Percentiles rank a stretch among this genome's conserved stretches.
Evolutionary conservation across 1,140 invertebrate species (phyloP).

Genomic region (Octopus bimaculoides): DNA sequence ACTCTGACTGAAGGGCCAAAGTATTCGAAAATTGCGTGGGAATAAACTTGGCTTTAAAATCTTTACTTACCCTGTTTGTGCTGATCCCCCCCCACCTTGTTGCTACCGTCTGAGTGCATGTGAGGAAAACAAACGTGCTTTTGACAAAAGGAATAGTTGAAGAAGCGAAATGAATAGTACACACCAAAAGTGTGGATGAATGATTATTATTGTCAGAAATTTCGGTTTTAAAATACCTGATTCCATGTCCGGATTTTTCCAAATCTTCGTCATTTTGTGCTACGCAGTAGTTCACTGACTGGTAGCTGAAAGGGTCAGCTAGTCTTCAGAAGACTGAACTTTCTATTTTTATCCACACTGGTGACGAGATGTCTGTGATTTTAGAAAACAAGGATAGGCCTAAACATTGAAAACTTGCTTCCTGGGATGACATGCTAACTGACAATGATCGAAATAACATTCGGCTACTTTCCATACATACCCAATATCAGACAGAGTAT

Average conservation of each 20-base stretch:
- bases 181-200: neutral
- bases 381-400: slow-evolving; percentile 1
- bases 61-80: neutral
- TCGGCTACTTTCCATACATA: neutral
- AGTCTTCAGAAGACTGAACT: neutral
- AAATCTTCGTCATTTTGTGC: neutral
- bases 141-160: neutral
- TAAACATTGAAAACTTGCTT: neutral
- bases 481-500: neutral
- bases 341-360: neutral
- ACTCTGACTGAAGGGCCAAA: neutral
- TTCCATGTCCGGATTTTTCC: neutral
- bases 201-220: neutral
- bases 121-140: neutral
- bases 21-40: slow-evolving; percentile 4
- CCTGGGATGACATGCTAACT: neutral
- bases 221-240: neutral
- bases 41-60: slow-evolving; percentile 1
- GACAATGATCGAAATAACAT: slow-evolving; percentile 1
- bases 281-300: neutral
- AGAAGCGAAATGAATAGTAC: neutral
- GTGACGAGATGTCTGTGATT: neutral
- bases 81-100: neutral
- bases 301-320: neutral
- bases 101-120: neutral